Base-by-base conservation (phyloP, 2,797 vertebrate genomes). In the Helarctos malayanus region DNA sequence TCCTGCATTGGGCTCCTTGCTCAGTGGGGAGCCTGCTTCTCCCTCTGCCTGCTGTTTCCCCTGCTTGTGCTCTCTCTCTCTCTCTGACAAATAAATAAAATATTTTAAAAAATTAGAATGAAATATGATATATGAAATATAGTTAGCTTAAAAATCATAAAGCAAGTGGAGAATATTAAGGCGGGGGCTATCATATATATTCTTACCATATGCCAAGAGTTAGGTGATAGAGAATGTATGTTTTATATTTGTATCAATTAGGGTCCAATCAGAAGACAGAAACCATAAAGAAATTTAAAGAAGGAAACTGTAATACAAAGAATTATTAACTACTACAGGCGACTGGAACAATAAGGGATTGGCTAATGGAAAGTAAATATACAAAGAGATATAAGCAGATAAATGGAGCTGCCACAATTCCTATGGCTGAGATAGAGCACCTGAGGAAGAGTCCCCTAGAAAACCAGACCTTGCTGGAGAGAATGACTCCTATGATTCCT, bases 201-300 rank as follows among this genome's bases (percentile, higher is more conserved):
- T 90, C 45, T 63, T 96, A 79, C 15, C 45, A 63, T 32, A 52
- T 92, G 47, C 47, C 45, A 92, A 92, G 47, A 92, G 54, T 56
- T 61, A 80, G 27, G 63, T 79, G 18, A 56, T 83, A 92, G 14
- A 89, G 29, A 47, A 65, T 32, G 32, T 13, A 41, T 69, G n/a
- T 49, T 81, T 76, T 83, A 52, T 35, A 92, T 41, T 41, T 88
- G 32, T 49, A 23, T 69, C 59, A 83, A 27, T 32, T 57, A 76
- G 21, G 14, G 49, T 52, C 57, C 90, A 82, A 61, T 68, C 68
- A 82, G 68, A 19, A 92, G 23, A 25, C 52, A 69, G 32, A 69
- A 90, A 78, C 15, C 11, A 35, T 16, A 79, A 15, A 56, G 21
- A 47, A 76, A 78, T 52, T 38, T 71, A 45, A 63, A 73, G 9